Percentiles rank a stretch among this genome's conserved stretches.
Evolutionary conservation across 2,113 vertebrate species (phyloP).

Genomic region (Xiphophorus hellerii): DNA sequence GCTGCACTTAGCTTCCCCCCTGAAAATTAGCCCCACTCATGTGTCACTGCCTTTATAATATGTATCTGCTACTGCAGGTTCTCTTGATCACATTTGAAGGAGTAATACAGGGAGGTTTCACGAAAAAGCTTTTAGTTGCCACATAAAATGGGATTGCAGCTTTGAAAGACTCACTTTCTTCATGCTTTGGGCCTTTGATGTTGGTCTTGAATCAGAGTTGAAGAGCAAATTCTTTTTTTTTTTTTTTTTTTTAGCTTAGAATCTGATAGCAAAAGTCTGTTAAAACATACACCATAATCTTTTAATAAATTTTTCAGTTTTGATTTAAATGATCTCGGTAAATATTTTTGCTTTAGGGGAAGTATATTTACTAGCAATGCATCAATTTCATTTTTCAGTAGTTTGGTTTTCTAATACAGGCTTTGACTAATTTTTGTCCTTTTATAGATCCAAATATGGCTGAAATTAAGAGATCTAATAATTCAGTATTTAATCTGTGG

Average conservation of each 20-base stretch:
- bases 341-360: background rate
- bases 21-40: background rate
- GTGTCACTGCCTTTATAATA: background rate
- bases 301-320: too few relatives aligned
- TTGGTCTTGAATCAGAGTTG: background rate
- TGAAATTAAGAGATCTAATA: background rate
- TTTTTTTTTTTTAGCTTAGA: too few relatives aligned
- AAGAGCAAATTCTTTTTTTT: background rate
- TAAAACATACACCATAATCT: too few relatives aligned
- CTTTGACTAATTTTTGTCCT: too few relatives aligned
- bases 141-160: background rate
- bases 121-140: background rate
- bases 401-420: too few relatives aligned
- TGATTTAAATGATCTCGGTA: too few relatives aligned
- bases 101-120: background rate
- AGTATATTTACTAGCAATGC: background rate
- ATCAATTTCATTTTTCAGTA: background rate
- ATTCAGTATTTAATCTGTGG: background rate
- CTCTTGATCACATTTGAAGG: background rate
- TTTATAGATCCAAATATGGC: too few relatives aligned
- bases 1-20: constrained; percentile 4
- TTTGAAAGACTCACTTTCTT: background rate
- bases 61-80: background rate
- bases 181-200: background rate
- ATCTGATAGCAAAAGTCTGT: too few relatives aligned